Conservation (phyloP, 1,140 invertebrate genomes). For the Limonius californicus region DNA sequence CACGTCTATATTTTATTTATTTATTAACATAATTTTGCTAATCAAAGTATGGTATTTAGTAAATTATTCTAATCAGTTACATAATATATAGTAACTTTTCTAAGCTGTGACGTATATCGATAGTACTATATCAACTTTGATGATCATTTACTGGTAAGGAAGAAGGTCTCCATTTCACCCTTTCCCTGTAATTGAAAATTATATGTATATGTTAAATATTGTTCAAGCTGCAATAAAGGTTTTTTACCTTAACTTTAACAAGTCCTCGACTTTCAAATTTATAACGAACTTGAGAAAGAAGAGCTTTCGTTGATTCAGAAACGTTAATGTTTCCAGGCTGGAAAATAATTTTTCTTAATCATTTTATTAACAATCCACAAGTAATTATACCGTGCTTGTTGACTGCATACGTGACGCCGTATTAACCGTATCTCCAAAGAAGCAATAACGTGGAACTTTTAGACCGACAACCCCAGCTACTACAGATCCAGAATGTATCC, state of each 20-base stretch:
- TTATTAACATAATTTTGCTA: too few species aligned
- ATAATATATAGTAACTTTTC: too few species aligned
- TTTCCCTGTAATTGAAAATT: conserved; percentile 78
- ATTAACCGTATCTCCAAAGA: conserved; percentile 86
- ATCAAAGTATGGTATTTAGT: too few species aligned
- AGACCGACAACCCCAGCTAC: conserved; percentile 65
- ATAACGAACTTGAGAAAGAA: conserved; percentile 61
- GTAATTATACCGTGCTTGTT: conserved; percentile 63
- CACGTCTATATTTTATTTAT: too few species aligned
- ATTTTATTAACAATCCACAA: too few species aligned
- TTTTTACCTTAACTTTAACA: conserved; percentile 69
- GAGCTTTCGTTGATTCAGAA: conserved; percentile 59
- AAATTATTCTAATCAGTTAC: too few species aligned
- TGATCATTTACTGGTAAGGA: background rate
- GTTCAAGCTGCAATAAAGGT: background rate
- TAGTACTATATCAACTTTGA: too few species aligned
- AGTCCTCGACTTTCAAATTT: conserved; percentile 60
- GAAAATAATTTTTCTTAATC: conserved; percentile 31
- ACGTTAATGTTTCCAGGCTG: conserved; percentile 74
- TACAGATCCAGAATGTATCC: conserved; percentile 54
- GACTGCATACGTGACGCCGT: conserved; percentile 85
- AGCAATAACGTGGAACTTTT: conserved; percentile 71
- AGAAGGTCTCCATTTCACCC: conserved; percentile 83
- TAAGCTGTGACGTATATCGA: too few species aligned
- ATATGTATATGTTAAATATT: background rate